Base-by-base conservation (phyloP, 2,797 vertebrate species). In the Pseudomugil gertrudae region DNA sequence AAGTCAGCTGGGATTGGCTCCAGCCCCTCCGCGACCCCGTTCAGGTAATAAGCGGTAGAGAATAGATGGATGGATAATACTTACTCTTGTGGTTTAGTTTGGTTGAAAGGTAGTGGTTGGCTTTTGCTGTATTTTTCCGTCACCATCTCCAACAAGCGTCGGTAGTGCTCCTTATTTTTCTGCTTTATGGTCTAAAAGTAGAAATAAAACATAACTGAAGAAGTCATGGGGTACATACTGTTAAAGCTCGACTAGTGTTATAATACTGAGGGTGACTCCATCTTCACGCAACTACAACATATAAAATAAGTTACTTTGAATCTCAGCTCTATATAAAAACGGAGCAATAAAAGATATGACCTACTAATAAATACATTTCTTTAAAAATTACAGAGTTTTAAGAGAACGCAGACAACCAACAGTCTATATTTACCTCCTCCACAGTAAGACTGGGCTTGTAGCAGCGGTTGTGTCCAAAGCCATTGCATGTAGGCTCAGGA, bases 131-230 rank as follows among this genome's bases (percentile, higher is more conserved):
- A 93, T 79, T 93, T 91, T 62, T 93, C 93, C 0, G 93, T 89
- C 23, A 94, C 92, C 91, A 94, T 91, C 76, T 94, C 92, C 68
- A 95, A 77, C 69, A 95, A 51, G 32, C 89, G 93, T 53, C 91
- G 89, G 83, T 95, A 95, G 65, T 91, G 93, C 67, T 94, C 93
- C 63, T 92, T 90, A 66, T 91, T 80, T 19, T 91, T 93, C 83
- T 93, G 91, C 75, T 93, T 94, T 72, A 94, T 89, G 32, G 92
- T 76, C 94, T 95, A 4, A 53, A 73, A 38, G 14, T 32, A 57
- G 24, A 66, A 56, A 11, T 71, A 43, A 69, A 23, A 76, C 1
- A 63, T 43, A 14, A 69, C 5, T 45, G 1, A 50, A 57, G 14
- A 8, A 35, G 11, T 2, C 7, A 13, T 47, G 36, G 33, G 11